A percentile compares a stretch with the other conserved stretches of the same genome.
Evolutionary conservation across 2,888 invertebrate species (phyloP).

Genomic region (Trachelus stipa): DNA sequence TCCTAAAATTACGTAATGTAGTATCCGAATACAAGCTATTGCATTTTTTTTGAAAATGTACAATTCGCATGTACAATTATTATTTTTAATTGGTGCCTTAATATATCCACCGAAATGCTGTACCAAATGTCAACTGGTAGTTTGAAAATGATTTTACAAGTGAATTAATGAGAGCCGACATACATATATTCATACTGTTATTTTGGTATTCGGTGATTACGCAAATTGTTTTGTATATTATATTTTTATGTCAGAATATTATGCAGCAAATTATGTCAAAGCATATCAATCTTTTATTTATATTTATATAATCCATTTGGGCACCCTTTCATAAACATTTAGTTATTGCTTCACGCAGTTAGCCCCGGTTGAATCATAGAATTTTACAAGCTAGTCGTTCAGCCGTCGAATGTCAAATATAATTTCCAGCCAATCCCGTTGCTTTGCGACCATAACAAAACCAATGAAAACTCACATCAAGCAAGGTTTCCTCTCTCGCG

Average conservation of each 20-base stretch:
- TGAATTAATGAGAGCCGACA: neutral
- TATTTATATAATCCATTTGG: no score
- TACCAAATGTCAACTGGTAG: neutral
- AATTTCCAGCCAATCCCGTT: neutral
- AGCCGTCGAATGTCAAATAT: neutral
- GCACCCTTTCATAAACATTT: no score
- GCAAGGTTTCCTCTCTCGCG: neutral
- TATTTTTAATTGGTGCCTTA: no score
- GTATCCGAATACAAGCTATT: neutral
- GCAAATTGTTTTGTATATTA: neutral
- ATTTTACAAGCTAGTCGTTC: neutral
- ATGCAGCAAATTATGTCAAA: neutral
- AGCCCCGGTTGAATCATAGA: neutral
- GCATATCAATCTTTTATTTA: neutral
- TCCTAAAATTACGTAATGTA: neutral
- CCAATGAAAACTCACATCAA: neutral
- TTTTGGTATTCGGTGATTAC: neutral
- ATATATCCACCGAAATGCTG: neutral
- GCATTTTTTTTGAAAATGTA: neutral
- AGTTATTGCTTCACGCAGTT: neutral
- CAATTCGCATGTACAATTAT: neutral
- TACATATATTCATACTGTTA: neutral
- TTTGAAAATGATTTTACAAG: neutral
- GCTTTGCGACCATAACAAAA: neutral
- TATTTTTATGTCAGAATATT: neutral